Base-by-base conservation (phyloP, 2,888 invertebrate species). In the Strigamia transsilvanica region DNA sequence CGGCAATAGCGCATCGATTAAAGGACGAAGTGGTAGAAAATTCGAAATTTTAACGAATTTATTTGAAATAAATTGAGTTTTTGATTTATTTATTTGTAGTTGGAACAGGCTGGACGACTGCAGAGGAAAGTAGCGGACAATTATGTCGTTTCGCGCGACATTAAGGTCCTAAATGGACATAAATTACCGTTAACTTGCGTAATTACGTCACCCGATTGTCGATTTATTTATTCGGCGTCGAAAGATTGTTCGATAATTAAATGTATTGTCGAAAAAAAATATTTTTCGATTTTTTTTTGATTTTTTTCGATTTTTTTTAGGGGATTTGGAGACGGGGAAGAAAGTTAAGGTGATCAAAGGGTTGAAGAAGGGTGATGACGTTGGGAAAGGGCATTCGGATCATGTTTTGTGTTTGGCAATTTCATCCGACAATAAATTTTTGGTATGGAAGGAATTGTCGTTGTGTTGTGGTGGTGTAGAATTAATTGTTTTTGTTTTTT, bases 171-270 rank as follows among this genome's bases (percentile, higher is more conserved):
- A 84, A 93, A 93, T 87, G 93, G 95, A 85, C 96, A 97, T 85
- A 91, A 92, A 85, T 89, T 93, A 82, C 90, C 94, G 0, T 88
- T 97, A 12, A 97, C 97, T 0, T 94, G 95, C 87, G 87, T 96
- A 15, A 94, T 93, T 85, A 87, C 97, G 5, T 93, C 94, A 38
- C 90, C 90, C 82, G 94, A 97, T 88, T 92, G 92, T 79, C 90
- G 91, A 85, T 91, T 89, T 85, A 89, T 94, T 0, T 97, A 92
- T 88, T 92, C 94, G 34, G 97, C 94, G 0, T 95, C 95, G 82
- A 98, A 98, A 90, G 95, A 97, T 88, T 93, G 95, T 79, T 91
- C 91, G 79, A 91, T 98, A 82, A 92, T 97, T 18, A 97, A 97
- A 90, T 98, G 96, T 91, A 89, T 87, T n/a, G 32, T 13, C 23